Percentiles rank a stretch among this genome's conserved stretches.
Evolutionary conservation across 2,888 invertebrate species (phyloP).

Genomic region (Apamea epomidion): DNA sequence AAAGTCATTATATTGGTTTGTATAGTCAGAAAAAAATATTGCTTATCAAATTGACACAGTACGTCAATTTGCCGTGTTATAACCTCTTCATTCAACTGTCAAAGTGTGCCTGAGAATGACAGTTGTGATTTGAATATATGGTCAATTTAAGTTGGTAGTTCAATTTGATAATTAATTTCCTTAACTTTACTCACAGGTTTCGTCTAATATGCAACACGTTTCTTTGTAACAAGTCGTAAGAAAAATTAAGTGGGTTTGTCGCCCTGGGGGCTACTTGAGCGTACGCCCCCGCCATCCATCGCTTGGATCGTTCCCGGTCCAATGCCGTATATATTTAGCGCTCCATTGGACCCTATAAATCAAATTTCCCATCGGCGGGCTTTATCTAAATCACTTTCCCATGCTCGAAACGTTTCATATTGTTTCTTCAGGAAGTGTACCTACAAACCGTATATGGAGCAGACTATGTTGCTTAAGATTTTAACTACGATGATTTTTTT

Average conservation of each 20-base stretch:
- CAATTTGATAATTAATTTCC: neutral
- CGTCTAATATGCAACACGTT: conserved; percentile 25
- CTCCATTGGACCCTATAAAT: conserved; percentile 64
- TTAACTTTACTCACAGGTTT: neutral
- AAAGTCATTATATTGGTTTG: neutral
- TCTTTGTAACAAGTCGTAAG: conserved; percentile 29
- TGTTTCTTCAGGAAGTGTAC: conserved; percentile 22
- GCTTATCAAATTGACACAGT: neutral
- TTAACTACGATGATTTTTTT: no score
- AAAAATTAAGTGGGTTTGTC: conserved; percentile 39
- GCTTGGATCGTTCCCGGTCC: conserved; percentile 34
- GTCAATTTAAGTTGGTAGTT: neutral
- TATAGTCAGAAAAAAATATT: neutral
- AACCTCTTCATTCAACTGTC: neutral
- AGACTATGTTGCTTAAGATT: no score
- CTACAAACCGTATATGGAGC: no score
- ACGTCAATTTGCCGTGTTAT: neutral
- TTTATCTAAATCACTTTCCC: conserved; percentile 60
- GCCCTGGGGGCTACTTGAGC: conserved; percentile 42
- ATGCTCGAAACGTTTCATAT: conserved; percentile 46
- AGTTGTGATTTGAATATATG: neutral
- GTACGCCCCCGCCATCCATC: conserved; percentile 39
- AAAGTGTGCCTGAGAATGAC: neutral
- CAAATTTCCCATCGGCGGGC: conserved; percentile 58
- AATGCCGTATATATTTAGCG: conserved; percentile 62